Base-by-base conservation (phyloP, 2,888 invertebrate species). In the Rugalucina vietnamica region DNA sequence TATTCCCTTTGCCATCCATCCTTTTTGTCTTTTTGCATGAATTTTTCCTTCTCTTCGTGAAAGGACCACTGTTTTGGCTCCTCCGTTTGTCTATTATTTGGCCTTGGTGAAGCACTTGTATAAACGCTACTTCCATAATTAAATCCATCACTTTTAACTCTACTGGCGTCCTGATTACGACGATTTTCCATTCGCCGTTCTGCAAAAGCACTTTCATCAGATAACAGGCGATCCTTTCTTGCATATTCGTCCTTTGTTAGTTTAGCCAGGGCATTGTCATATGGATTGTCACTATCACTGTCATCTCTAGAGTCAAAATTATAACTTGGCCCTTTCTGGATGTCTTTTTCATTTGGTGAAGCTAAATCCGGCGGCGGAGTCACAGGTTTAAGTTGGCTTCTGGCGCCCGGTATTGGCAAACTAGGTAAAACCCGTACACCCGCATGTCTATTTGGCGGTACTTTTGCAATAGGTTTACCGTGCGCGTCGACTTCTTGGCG, bases 391-490 rank as follows among this genome's bases (percentile, higher is more conserved):
- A 88, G 81, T 21, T 82, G 86, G 37, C 81, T 79, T 72, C 84
- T 84, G 32, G 84, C 88, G 81, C 77, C 86, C 18, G 73, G 76
- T 14, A 86, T 82, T 1, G 88, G 88, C 36, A 88, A 65, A 5
- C 90, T 91, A 0, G 93, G 93, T 39, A 93, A 81, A 0, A 93
- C 93, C 60, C 92, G 91, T n/a, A 93, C 90, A 0, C 93, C 93
- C 1, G 90, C 90, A 32, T 92, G 90, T 37, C 92, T 85, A 76
- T 92, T 92, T 0, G 93, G 93, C 0, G 92, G 93, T 5, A 93
- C 93, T 82, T 93, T 92, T 8, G 93, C 93, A 18, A 93, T 90
- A 8, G 93, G 93, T 76, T 91, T 90, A 5, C 86, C 83, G 21
- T 74, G 74, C 36, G 73, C 76, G 12, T 85, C 86, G 4, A 74